Evolutionary conservation across 1,140 invertebrate genomes (phyloP), one percentile per base, ranked within the genome.

Genomic region (Tetranychus cinnabarinus): DNA sequence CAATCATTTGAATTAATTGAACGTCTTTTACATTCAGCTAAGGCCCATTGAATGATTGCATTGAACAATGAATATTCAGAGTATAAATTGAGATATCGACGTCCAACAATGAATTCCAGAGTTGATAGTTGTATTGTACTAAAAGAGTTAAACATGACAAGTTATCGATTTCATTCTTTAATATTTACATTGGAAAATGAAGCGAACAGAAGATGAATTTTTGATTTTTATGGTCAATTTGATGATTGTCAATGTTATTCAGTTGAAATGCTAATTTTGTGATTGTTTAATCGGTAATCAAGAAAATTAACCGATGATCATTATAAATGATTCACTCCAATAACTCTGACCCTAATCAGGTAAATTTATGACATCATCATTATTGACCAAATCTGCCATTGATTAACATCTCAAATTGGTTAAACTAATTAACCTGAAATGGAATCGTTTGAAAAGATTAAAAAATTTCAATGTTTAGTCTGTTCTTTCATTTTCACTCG

Each of bases 41-140:
- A 58, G 1, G 68, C 66, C 68, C 68, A 69, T 47, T 66, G 58
- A 56, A 67, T 57, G 3, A 67, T 59, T 0, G 68, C 64, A 23
- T 63, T 67, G 39, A 69, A 69, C 4, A 69, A 58, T 1, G 68
- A 65, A 56, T 66, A 69, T 47, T 69, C 68, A 2, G 68, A 67
- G 47, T 69, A 67, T 23, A 69, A 57, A 63, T 69, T 69, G 46
- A 69, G 48, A 60, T 69, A 68, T 3, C 63, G 62, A 10, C 68
- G 56, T 10, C 59, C 23, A 23, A 66, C 67, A 13, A 69, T 67
- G 12, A 65, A 67, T 48, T 69, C 68, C 10, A 69, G 45, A 10
- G 68, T 69, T 3, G 58, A 48, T 13, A 65, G 55, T 15, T 66
- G 66, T 23, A 69, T 65, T 31, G 67, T 58, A 59, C 64, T 65